Evolutionary conservation across 37 sponge, comb jelly and placozoan genomes (phyloP).

Genomic region (Spongilla lacustris): DNA sequence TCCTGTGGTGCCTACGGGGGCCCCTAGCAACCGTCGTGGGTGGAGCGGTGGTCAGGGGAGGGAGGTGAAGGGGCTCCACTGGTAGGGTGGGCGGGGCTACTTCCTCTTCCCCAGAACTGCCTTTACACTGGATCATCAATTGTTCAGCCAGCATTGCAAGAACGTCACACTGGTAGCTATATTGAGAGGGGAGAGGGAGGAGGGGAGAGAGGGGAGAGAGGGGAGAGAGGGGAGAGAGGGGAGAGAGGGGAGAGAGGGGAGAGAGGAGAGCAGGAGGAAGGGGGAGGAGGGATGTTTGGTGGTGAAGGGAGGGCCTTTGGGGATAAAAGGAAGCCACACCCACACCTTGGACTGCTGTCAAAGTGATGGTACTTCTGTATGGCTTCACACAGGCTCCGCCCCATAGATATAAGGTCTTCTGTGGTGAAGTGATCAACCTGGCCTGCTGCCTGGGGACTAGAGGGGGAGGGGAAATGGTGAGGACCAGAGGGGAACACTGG

Average conservation of each 20-base stretch:
- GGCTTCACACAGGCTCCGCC: slow-evolving; percentile 32
- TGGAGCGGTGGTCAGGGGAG: slow-evolving; percentile 4
- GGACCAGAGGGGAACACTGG: neutral
- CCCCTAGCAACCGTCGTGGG: neutral
- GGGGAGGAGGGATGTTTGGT: no score
- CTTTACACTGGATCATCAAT: neutral
- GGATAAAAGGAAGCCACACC: neutral
- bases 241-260: neutral
- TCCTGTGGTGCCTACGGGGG: neutral
- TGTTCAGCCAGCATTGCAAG: slow-evolving; percentile 37
- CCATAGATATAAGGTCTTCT: slow-evolving; percentile 22
- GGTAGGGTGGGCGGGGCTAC: neutral
- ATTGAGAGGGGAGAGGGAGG: neutral
- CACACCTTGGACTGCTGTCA: slow-evolving; percentile 38
- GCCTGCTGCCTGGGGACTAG: slow-evolving; percentile 20
- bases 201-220: neutral
- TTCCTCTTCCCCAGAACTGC: neutral
- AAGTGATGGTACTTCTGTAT: slow-evolving; percentile 15
- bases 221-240: neutral
- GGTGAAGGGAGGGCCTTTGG: no score
- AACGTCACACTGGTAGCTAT: slow-evolving; percentile 46
- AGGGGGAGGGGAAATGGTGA: neutral
- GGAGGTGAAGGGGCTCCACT: neutral
- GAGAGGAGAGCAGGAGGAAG: no score
- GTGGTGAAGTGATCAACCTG: slow-evolving; percentile 13